phyloP scores from a whole-genome alignment of 1,140 invertebrate species.

The Choristoneura fumiferana region DNA sequence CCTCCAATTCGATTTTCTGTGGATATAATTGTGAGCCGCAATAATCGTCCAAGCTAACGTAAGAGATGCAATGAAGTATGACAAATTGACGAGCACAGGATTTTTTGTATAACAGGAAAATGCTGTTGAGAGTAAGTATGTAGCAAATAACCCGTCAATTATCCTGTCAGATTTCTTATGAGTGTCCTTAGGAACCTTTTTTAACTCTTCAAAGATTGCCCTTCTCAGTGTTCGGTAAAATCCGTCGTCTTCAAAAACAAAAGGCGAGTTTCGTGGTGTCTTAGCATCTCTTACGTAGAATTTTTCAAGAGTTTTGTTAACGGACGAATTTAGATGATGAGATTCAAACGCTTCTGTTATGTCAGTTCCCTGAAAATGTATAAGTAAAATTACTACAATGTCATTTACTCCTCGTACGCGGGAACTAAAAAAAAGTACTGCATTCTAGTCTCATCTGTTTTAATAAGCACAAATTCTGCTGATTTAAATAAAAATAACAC shows the following conservation, averaged over 20 bases:
- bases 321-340: slow-evolving; percentile 80
- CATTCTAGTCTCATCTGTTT: too few relatives aligned
- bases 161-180: slow-evolving; percentile 40
- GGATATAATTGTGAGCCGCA: slow-evolving; percentile 89
- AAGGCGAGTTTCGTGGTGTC: slow-evolving; percentile 80
- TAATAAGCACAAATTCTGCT: too few relatives aligned
- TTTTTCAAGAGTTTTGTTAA: slow-evolving; percentile 79
- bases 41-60: slow-evolving; percentile 80
- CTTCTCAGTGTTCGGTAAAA: slow-evolving; percentile 84
- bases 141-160: slow-evolving; percentile 50
- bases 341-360: slow-evolving; percentile 88
- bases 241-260: slow-evolving; percentile 84
- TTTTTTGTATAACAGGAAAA: slow-evolving; percentile 47
- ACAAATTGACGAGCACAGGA: slow-evolving; percentile 43
- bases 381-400: too few relatives aligned
- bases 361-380: slow-evolving; percentile 83
- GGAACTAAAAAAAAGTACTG: too few relatives aligned
- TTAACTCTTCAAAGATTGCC: slow-evolving; percentile 77
- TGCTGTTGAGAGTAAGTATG: slow-evolving; percentile 38
- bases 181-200: slow-evolving; percentile 52
- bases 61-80: slow-evolving; percentile 58
- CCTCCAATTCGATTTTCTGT: slow-evolving; percentile 87
- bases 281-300: slow-evolving; percentile 81
- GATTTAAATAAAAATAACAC: too few relatives aligned
- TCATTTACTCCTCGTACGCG: too few relatives aligned